Evolutionary conservation across 2,888 invertebrate species (phyloP), one percentile per base, ranked within the genome.

Genomic region (Cataglyphis albicans): DNA sequence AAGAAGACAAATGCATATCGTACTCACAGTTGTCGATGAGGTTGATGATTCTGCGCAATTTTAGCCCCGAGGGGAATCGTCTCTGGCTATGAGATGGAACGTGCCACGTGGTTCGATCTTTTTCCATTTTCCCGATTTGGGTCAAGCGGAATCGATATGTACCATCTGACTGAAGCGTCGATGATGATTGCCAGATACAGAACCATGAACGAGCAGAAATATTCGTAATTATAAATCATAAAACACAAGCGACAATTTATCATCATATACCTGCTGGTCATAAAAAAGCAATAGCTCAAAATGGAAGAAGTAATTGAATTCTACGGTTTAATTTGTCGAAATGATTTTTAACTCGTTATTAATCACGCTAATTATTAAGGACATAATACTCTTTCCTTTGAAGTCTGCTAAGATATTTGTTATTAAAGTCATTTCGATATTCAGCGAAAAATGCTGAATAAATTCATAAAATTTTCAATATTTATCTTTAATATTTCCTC

Each of bases 121-220:
- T 75, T 63, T 63, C 41, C 32, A 55, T 67, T 74, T 76, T 63
- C 25, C n/a, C 64, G 15, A 81, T 81, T 75, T 64, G 70, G 67
- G 68, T 63, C 63, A 68, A 84, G 70, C 63, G 83, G 61, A 83
- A 81, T 80, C 80, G 63, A 81, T 81, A 76, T 78, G 48, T 61
- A 21, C 61, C 82, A 73, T 74, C 83, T 84, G 82, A 61, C 52
- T 52, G 63, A 84, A 25, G 35, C 41, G 55, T 67, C 21, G 76
- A 67, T 55, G 67, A 75, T 32, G 76, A 76, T n/a, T 44, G n/a
- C 29, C 6, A 21, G 32, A 57, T 35, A 57, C 3, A 9, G 55
- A 38, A 7, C 25, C 12, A 15, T 55, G 68, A 76, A 41, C 55
- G 55, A 76, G 55, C 55, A 25, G 55, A 9, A 2, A 52, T n/a